Conservation (phyloP, 2,888 invertebrate species). For the Buathra laborator region DNA sequence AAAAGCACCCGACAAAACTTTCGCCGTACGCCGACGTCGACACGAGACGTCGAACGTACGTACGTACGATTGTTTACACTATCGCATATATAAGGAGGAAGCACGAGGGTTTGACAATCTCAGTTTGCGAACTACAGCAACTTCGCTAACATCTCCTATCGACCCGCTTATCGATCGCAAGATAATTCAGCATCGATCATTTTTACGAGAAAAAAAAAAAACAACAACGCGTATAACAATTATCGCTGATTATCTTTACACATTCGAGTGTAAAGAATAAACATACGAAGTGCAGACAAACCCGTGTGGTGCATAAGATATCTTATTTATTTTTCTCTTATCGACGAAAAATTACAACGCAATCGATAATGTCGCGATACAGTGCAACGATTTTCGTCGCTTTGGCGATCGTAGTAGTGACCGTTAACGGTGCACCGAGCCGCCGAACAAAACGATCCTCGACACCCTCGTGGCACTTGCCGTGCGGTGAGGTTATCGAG, state of each 20-base stretch:
- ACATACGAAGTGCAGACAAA: not conserved
- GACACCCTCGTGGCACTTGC: slow-evolving; percentile 80
- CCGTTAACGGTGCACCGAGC: slow-evolving; percentile 69
- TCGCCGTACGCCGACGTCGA: slow-evolving; percentile 74
- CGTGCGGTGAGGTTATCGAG: slow-evolving; percentile 79
- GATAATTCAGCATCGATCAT: slow-evolving; percentile 20
- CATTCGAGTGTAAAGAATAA: not conserved
- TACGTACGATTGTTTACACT: slow-evolving; percentile 83
- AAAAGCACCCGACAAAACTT: slow-evolving; percentile 77
- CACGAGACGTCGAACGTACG: slow-evolving; percentile 78
- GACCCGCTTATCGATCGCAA: slow-evolving; percentile 36
- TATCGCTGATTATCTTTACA: not conserved
- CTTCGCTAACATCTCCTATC: slow-evolving; percentile 71
- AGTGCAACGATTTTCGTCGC: slow-evolving; percentile 29
- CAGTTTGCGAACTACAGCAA: slow-evolving; percentile 81
- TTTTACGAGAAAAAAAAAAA: not conserved
- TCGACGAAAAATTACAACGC: not conserved
- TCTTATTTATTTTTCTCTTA: not conserved
- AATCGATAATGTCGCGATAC: slow-evolving; percentile 45
- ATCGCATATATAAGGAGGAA: slow-evolving; percentile 83
- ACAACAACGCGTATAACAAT: not conserved
- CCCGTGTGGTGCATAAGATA: not conserved
- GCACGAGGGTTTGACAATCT: slow-evolving; percentile 83
- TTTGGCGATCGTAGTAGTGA: slow-evolving; percentile 10
- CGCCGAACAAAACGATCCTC: slow-evolving; percentile 60